Evolutionary conservation across 2,797 vertebrate genomes (phyloP), one percentile per base, ranked within the genome.

Genomic region (Mallotus villosus): DNA sequence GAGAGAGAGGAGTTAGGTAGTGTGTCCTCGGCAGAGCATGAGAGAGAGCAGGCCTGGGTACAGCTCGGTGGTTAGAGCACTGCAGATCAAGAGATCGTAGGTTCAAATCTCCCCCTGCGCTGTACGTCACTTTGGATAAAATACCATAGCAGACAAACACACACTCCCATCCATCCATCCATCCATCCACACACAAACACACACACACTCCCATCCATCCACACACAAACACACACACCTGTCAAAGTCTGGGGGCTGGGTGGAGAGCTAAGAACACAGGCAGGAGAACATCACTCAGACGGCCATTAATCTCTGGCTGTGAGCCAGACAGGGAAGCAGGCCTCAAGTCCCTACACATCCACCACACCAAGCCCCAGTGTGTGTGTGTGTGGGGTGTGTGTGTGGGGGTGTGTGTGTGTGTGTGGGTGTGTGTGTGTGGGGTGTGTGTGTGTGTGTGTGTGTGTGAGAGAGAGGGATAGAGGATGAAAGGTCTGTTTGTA

Each of bases 261-360:
- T 72, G 71, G 68, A 82, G 84, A 84, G 83, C 83, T 82, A 75
- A 86, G 84, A 85, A 88, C 81, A 77, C 75, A 77, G 68, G 75
- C 74, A 80, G 76, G 74, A 82, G 81, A 84, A 81, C 81, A 87
- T 88, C 88, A 90, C 84, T 88, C 84, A 88, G 73, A 89, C 81
- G 86, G 80, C 87, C 88, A 91, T 92, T 89, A 91, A 88, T 78
- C 84, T 75, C 78, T 89, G 90, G 87, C 89, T 89, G 76, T 69
- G 75, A 80, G 90, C 88, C 88, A 91, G 85, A 85, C 81, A 79
- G 82, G 84, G 78, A 80, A 82, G 81, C 77, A 80, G 75, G 75
- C 81, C 1, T 86, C 76, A 70, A 85, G 84, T 74, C 84, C 87
- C 79, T 80, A 84, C 76, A 87, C 53, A 67, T 86, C 85, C 81